Evolutionary conservation across 2,113 vertebrate species (phyloP), one percentile per base, ranked within the genome.

Genomic region (Gadus macrocephalus): DNA sequence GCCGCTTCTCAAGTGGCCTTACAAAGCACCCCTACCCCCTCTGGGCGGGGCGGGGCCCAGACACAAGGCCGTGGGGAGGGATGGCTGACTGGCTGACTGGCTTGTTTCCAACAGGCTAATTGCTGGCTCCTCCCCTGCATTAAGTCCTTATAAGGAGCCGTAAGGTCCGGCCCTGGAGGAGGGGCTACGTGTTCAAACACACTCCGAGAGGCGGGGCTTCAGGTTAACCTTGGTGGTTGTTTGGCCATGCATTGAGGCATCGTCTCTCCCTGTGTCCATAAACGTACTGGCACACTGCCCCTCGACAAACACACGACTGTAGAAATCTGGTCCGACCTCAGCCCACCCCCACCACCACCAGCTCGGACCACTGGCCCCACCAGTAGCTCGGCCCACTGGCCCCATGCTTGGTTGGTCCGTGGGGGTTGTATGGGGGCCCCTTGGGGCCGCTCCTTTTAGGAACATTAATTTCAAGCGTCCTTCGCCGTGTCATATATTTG

Each of bases 101-200:
- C 73, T 86, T 89, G 89, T 90, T 90, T 84, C 86, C 56, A 81
- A 87, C 84, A 80, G 73, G 71, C 78, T 86, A 84, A 90, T 87
- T 85, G 83, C 38, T 87, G 80, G 68, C 81, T 73, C 87, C 78
- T 81, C 38, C 81, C 75, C 75, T 71, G 63, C 66, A 53, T 76
- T 74, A 69, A 17, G 64, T 64, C 76, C 80, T 85, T 88, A 77
- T 74, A 74, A 73, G 69, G 78, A 77, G 74, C 83, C 77, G 77
- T 68, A 64, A 72, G 74, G 76, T 53, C 77, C 67, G 9, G 81
- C 68, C 68, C 77, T 59, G 25, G 16, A 17, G 15, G 15, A 61
- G 58, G 28, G 58, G 28, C 56, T 25, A 69, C 67, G 77, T 76
- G 62, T 70, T 81, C 58, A 56, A 72, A 73, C 22, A 79, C 75